Conservation (phyloP, 1,140 invertebrate species). For the Arctopsyche grandis region DNA sequence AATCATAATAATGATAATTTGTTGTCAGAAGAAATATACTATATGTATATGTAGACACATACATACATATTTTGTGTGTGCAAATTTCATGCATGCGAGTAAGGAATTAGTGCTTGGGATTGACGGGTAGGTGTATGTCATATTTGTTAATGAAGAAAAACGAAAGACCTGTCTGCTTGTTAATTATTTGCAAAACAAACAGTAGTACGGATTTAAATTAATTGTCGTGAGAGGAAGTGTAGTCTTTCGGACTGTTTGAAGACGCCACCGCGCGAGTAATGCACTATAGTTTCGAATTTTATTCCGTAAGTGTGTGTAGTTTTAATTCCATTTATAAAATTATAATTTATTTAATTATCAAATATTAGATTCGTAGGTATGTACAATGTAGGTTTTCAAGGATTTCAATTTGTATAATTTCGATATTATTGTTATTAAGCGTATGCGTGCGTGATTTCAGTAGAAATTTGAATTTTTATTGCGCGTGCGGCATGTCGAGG, state of each 20-base stretch:
- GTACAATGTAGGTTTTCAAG: too few species aligned
- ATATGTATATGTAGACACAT: neutral
- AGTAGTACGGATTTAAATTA: neutral
- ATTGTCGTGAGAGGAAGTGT: neutral
- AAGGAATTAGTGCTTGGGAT: neutral
- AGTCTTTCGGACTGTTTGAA: neutral
- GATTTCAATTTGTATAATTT: too few species aligned
- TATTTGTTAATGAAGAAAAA: conserved; percentile 14
- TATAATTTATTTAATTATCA: too few species aligned
- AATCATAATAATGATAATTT: too few species aligned
- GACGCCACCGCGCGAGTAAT: too few species aligned
- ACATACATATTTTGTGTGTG: neutral
- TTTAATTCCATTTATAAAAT: too few species aligned
- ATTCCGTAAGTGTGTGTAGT: too few species aligned
- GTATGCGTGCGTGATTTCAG: neutral
- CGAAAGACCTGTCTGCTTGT: neutral
- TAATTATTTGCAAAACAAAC: neutral
- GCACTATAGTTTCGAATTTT: too few species aligned
- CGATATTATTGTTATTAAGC: neutral
- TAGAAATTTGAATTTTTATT: conserved; percentile 14
- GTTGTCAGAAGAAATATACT: too few species aligned
- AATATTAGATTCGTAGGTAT: too few species aligned
- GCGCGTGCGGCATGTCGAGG: neutral
- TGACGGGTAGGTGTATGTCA: neutral
- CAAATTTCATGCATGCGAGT: neutral